Evolutionary conservation across 2,888 invertebrate species (phyloP).

Genomic region (Dynastes maya): DNA sequence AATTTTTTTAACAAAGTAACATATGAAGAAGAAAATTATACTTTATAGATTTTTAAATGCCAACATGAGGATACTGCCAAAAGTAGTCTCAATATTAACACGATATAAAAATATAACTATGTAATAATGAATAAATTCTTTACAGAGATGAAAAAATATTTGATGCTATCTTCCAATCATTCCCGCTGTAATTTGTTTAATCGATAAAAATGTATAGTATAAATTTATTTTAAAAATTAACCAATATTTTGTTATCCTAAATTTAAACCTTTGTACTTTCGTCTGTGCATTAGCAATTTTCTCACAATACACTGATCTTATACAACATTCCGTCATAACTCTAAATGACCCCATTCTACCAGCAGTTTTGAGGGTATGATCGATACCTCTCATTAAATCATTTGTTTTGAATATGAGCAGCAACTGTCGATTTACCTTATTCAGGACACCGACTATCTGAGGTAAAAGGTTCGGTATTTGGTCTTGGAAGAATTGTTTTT

Average conservation of each 20-base stretch:
- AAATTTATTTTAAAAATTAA: conserved; percentile 66
- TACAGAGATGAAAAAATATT: background rate
- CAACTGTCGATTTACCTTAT: conserved; percentile 93
- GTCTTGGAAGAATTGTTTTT: conserved; percentile 80
- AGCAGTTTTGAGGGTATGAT: conserved; percentile 83
- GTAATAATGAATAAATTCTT: too few species aligned
- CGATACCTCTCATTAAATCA: conserved; percentile 94
- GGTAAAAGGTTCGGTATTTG: conserved; percentile 84
- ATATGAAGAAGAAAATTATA: background rate
- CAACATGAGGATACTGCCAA: too few species aligned
- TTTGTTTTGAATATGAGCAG: conserved; percentile 96
- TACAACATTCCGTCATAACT: conserved; percentile 92
- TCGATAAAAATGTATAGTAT: conserved; percentile 61
- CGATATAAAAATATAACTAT: too few species aligned
- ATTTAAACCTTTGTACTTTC: conserved; percentile 66
- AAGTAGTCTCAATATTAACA: too few species aligned
- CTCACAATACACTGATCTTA: conserved; percentile 82
- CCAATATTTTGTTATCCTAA: conserved; percentile 70
- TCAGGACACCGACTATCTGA: conserved; percentile 89
- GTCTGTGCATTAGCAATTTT: conserved; percentile 69
- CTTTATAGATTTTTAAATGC: too few species aligned
- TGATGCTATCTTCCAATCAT: conserved; percentile 28
- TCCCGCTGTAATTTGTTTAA: conserved; percentile 25
- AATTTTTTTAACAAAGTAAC: background rate
- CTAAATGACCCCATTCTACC: conserved; percentile 89